Evolutionary conservation across 2,797 vertebrate species (phyloP).

Genomic region (Pelodytes ibericus): DNA sequence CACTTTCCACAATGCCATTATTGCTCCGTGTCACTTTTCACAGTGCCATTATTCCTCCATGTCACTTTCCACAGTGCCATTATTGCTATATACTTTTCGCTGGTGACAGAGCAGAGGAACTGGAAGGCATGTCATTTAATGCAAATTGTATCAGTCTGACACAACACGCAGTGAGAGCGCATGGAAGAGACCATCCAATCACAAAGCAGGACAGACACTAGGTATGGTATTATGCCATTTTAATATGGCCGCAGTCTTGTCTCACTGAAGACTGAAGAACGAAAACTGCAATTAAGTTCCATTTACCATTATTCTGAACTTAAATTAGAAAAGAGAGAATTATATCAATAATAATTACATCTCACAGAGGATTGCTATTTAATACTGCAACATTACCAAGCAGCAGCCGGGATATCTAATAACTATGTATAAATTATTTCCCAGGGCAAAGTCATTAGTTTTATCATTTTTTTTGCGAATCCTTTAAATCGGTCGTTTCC

Average conservation of each 20-base stretch:
- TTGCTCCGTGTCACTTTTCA: no score
- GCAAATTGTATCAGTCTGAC: no score
- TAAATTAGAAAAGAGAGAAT: slow-evolving; percentile 30
- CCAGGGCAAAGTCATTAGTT: slow-evolving; percentile 45
- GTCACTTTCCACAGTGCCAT: no score
- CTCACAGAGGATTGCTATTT: slow-evolving; percentile 4
- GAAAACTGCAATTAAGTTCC: slow-evolving; percentile 9
- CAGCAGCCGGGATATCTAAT: slow-evolving; percentile 39
- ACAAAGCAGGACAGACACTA: no score
- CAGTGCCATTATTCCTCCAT: no score
- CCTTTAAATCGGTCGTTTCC: slow-evolving; percentile 40
- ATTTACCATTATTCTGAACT: neutral
- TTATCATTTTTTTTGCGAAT: slow-evolving; percentile 52
- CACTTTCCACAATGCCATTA: no score
- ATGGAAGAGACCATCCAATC: no score
- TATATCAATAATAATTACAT: slow-evolving; percentile 25
- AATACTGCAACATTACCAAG: slow-evolving; percentile 32
- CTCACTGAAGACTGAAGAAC: neutral
- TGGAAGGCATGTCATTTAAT: no score
- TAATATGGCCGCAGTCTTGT: neutral
- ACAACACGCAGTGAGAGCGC: no score
- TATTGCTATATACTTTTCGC: no score
- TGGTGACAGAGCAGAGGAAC: no score
- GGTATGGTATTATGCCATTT: neutral
- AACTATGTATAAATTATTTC: slow-evolving; percentile 49